phyloP scores from a whole-genome alignment of 2,113 vertebrate genomes.

The Laticauda laticaudata region DNA sequence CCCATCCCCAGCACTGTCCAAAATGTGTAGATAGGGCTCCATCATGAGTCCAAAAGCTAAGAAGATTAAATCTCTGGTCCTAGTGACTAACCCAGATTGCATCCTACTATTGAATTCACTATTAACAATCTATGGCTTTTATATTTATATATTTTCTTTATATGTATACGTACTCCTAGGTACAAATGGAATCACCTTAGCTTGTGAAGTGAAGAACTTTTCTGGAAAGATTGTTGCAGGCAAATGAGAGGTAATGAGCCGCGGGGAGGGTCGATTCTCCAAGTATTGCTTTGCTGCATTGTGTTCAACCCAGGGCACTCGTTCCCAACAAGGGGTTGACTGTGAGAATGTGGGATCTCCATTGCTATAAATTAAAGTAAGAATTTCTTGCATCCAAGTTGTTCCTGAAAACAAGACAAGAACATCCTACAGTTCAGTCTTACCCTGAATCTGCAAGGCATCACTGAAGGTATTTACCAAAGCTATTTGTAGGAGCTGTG shows the following conservation, averaged over 20 bases:
- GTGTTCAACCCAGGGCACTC: conserved; percentile 78
- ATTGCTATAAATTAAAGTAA: conserved; percentile 76
- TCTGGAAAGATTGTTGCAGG: conserved; percentile 70
- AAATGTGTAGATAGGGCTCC: neutral
- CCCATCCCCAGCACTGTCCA: neutral
- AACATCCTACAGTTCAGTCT: no score
- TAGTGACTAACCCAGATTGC: neutral
- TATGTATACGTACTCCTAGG: neutral
- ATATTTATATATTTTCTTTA: neutral
- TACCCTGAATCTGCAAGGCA: neutral
- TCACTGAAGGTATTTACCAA: neutral
- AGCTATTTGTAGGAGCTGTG: neutral
- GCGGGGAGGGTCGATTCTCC: conserved; percentile 59
- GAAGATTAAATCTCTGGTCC: neutral
- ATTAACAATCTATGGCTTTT: neutral
- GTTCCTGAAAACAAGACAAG: conserved; percentile 60
- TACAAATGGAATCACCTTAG: conserved; percentile 64
- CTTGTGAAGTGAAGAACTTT: conserved; percentile 68
- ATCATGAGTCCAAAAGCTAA: neutral
- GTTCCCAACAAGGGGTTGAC: conserved; percentile 74
- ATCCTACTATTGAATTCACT: neutral
- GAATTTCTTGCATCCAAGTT: conserved; percentile 86
- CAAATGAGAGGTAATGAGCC: conserved; percentile 74
- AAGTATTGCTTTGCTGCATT: conserved; percentile 36
- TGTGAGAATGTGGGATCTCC: conserved; percentile 71